A percentile compares a stretch with the other conserved stretches of the same genome.
These are phyloP conservation scores for Melipona beecheii DNA, from an alignment of 2,888 invertebrate species.

Conservation along the genomic window DNA sequence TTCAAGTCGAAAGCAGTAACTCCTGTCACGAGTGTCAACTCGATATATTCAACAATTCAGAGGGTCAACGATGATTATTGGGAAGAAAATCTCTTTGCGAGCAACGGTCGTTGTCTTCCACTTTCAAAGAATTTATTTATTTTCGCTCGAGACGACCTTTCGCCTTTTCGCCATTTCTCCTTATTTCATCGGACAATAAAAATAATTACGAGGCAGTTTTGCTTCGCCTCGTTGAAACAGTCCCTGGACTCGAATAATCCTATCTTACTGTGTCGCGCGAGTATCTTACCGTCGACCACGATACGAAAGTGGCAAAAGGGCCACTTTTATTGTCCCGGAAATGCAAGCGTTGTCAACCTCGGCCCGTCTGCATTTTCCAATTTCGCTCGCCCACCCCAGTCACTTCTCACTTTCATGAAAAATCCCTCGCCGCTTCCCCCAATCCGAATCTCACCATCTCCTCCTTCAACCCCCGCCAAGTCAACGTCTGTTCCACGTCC, in stretches of 20 bases:
- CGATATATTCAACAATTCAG: no score
- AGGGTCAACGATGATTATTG: no score
- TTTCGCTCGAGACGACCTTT: no score
- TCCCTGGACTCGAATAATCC: background rate
- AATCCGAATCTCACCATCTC: conserved; percentile 6
- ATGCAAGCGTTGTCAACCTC: conserved; percentile 16
- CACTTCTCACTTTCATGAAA: conserved; percentile 20
- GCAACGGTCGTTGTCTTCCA: no score
- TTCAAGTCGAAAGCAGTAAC: no score
- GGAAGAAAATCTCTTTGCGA: no score
- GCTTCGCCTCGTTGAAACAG: no score
- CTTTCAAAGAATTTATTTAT: no score
- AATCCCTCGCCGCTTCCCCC: background rate
- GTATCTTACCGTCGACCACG: background rate
- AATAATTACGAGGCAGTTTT: no score
- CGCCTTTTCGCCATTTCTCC: no score
- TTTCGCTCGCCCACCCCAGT: conserved; percentile 19
- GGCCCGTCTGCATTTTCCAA: conserved; percentile 35
- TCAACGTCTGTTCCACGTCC: conserved; percentile 33
- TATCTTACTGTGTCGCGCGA: background rate
- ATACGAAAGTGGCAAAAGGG: background rate
- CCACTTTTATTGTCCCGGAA: conserved; percentile 2
- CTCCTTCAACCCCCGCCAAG: background rate
- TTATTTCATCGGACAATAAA: no score
- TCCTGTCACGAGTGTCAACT: no score